Conservation (phyloP, 2,797 vertebrate genomes). For the Prunella strophiata region DNA sequence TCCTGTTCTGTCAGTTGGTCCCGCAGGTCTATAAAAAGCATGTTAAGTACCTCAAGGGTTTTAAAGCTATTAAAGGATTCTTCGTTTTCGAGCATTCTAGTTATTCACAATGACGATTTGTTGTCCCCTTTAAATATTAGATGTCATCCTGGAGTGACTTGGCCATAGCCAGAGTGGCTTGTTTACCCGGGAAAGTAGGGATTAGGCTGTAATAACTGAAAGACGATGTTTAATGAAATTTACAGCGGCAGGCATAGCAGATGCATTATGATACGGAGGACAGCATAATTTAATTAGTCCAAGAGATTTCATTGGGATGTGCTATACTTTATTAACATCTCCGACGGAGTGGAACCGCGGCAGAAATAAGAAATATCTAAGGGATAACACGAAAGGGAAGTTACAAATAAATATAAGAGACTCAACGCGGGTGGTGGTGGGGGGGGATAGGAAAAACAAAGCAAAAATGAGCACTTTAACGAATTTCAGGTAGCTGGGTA, state of each 20-base stretch:
- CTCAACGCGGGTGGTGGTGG: too few species aligned
- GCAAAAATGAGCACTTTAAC: rapidly evolving
- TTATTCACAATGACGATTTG: rapidly evolving
- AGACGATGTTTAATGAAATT: rapidly evolving
- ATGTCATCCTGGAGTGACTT: not conserved
- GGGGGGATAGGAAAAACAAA: not conserved
- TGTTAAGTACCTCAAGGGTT: rapidly evolving
- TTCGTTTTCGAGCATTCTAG: rapidly evolving
- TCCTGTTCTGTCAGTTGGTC: rapidly evolving
- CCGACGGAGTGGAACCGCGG: rapidly evolving
- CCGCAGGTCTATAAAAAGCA: rapidly evolving
- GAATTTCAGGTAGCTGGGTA: rapidly evolving
- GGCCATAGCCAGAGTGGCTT: not conserved
- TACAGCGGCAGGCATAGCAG: rapidly evolving
- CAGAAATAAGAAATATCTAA: not conserved
- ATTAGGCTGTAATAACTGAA: not conserved
- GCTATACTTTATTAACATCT: rapidly evolving
- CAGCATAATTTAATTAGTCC: rapidly evolving
- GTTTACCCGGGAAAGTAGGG: not conserved
- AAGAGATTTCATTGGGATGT: rapidly evolving
- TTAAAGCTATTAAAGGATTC: rapidly evolving
- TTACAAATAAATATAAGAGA: rapidly evolving
- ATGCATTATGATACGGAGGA: rapidly evolving
- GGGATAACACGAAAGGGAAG: rapidly evolving
- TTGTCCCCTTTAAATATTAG: rapidly evolving